Percentiles rank a stretch among this genome's conserved stretches.
These are phyloP conservation scores for Meriones psammophilus DNA, from an alignment of 2,797 vertebrate genomes.

Conservation along the genomic window DNA sequence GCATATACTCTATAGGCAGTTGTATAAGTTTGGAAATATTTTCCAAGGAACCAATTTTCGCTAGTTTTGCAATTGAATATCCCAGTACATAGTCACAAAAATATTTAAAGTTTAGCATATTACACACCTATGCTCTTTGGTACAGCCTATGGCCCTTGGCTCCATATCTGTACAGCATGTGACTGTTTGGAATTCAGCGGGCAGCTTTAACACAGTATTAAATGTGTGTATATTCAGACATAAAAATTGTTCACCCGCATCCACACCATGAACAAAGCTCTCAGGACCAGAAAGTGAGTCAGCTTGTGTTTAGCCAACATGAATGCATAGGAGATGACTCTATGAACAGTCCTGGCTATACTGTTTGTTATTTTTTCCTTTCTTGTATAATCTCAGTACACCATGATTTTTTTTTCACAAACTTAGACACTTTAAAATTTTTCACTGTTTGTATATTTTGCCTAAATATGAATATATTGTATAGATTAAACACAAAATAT, in stretches of 20 bases:
- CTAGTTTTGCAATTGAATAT: neutral
- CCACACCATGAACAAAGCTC: neutral
- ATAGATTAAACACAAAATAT: neutral
- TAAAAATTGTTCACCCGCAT: neutral
- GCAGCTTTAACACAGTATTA: neutral
- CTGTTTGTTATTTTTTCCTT: neutral
- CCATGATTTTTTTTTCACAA: neutral
- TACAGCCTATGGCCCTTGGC: no score
- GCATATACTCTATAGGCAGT: neutral
- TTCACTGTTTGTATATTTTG: neutral
- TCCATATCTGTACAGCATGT: neutral
- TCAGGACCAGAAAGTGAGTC: neutral
- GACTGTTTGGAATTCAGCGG: neutral
- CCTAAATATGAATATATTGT: neutral
- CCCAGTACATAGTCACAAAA: neutral
- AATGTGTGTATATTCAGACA: neutral
- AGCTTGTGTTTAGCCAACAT: neutral
- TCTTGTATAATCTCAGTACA: neutral
- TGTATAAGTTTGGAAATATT: neutral
- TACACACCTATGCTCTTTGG: neutral
- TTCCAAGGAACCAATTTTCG: neutral
- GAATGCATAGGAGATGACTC: neutral
- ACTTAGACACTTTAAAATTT: neutral
- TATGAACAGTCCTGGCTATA: no score
- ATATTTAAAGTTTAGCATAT: neutral